Conservation (phyloP, 30 jellyfish, hydroid and myxozoan species). For the Aurelia sp. region DNA sequence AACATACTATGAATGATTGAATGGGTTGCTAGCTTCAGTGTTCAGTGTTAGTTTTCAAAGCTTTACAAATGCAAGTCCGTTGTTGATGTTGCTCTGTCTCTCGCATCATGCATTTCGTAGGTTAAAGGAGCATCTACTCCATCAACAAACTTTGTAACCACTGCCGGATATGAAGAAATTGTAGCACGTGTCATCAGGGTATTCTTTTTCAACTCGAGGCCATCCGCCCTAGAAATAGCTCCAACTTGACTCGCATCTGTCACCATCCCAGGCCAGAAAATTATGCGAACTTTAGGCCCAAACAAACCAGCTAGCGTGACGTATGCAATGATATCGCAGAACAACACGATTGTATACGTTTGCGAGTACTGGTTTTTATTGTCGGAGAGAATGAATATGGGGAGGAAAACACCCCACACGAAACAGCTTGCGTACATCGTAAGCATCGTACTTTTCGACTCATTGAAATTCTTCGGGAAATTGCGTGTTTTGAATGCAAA, state of each 20-base stretch:
- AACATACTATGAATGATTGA: too few relatives aligned
- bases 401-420: slow-evolving; percentile 94
- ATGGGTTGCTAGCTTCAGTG: too few relatives aligned
- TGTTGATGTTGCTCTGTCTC: slow-evolving; percentile 60
- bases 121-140: slow-evolving; percentile 14
- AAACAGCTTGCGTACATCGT: slow-evolving; percentile 95
- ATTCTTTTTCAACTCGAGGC: slow-evolving; percentile 32
- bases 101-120: slow-evolving; percentile 21
- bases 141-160: slow-evolving; percentile 20
- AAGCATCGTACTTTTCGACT: slow-evolving; percentile 90
- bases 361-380: slow-evolving; percentile 58
- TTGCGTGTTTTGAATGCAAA: slow-evolving; percentile 95
- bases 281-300: slow-evolving; percentile 66
- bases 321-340: slow-evolving; percentile 82
- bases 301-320: slow-evolving; percentile 89
- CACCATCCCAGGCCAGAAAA: slow-evolving; percentile 56
- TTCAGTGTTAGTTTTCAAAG: too few relatives aligned
- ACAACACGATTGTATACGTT: slow-evolving; percentile 55
- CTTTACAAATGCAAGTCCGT: slow-evolving; percentile 47
- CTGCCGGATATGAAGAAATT: slow-evolving; percentile 60
- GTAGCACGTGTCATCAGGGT: slow-evolving; percentile 62
- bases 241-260: slow-evolving; percentile 45
- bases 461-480: slow-evolving; percentile 97
- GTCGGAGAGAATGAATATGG: slow-evolving; percentile 70
- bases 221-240: slow-evolving; percentile 37